Evolutionary conservation across 2,113 vertebrate species (phyloP).

Genomic region (Neogale vison): DNA sequence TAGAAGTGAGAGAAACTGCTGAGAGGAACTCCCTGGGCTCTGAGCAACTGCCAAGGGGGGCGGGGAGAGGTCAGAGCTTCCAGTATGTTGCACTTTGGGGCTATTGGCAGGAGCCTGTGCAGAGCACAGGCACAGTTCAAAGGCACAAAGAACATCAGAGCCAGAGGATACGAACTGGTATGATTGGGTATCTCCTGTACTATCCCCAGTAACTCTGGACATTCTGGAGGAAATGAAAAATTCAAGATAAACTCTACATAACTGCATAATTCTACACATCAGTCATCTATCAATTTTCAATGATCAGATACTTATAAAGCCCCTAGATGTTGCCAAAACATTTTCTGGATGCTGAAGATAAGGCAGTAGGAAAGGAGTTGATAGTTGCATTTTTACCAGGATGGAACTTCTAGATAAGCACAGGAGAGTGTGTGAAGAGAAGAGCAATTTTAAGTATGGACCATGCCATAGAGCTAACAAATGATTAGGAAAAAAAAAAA

Average conservation of each 20-base stretch:
- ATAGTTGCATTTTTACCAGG: background rate
- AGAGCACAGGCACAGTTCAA: background rate
- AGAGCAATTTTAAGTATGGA: background rate
- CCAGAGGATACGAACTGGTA: background rate
- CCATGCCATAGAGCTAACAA: background rate
- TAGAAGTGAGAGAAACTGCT: slow-evolving; percentile 32
- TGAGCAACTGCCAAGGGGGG: background rate
- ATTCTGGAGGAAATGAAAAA: background rate
- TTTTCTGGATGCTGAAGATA: background rate
- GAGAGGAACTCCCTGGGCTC: background rate
- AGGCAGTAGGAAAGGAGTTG: background rate
- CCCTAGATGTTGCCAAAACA: background rate
- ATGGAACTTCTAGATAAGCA: background rate
- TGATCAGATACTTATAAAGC: background rate
- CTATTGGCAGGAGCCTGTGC: background rate
- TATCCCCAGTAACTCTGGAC: background rate
- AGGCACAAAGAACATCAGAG: background rate
- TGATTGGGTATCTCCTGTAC: background rate
- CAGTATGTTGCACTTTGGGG: background rate
- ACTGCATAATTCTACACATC: background rate
- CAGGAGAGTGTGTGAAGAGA: background rate
- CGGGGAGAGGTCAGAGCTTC: background rate
- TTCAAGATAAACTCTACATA: background rate
- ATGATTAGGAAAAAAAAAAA: background rate
- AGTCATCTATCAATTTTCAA: background rate